phyloP scores from a whole-genome alignment of 2,113 vertebrate genomes.

The Bubo bubo region DNA sequence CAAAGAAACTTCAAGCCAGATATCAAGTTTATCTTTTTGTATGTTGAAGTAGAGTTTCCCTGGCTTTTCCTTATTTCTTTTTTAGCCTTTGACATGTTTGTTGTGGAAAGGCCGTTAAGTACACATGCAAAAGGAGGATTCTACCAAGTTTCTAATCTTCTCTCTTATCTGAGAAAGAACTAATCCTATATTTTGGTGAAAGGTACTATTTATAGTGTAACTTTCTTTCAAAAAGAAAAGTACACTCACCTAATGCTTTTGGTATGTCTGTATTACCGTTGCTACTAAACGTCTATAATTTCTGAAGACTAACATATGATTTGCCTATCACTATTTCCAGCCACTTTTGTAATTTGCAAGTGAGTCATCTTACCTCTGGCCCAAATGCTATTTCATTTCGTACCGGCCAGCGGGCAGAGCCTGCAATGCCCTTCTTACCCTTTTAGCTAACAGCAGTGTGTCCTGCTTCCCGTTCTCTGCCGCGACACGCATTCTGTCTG shows the following conservation, averaged over 20 bases:
- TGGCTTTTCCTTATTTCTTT: not conserved
- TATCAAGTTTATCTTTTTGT: not conserved
- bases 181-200: not conserved
- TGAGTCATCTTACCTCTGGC: not conserved
- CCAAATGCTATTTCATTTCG: not conserved
- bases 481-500: conserved; percentile 63
- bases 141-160: not conserved
- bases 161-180: not conserved
- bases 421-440: conserved; percentile 69
- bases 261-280: fast-evolving
- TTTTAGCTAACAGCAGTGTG: conserved; percentile 79
- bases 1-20: not conserved
- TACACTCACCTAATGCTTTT: not conserved
- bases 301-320: not conserved
- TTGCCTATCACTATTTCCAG: not conserved
- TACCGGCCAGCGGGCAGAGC: fast-evolving
- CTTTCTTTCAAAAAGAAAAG: not conserved
- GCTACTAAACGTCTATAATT: not conserved
- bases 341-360: conserved; percentile 1
- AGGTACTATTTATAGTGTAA: not conserved
- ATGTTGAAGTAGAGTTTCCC: not conserved
- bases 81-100: not conserved
- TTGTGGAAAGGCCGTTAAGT: not conserved
- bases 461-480: conserved; percentile 76
- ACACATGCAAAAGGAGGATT: not conserved